Percentiles rank a stretch among this genome's conserved stretches.
Conservation (phyloP, 2,888 invertebrate species). For the Archips xylosteana region DNA sequence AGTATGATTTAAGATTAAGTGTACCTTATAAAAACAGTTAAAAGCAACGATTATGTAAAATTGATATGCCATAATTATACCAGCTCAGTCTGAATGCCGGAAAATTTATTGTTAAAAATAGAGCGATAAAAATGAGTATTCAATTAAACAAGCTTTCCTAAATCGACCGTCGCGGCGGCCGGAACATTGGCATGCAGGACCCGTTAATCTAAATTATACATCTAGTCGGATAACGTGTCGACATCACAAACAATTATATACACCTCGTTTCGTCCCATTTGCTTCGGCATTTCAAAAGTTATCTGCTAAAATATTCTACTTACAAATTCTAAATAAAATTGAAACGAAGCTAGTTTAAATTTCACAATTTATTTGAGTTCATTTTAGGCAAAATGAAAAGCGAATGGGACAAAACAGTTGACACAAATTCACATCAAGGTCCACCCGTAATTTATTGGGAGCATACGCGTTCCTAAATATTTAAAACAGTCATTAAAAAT, state of each 20-base stretch:
- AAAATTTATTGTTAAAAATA: neutral
- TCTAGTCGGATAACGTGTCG: neutral
- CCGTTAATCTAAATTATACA: neutral
- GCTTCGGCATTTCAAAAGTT: neutral
- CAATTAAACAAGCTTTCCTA: neutral
- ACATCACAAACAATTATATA: neutral
- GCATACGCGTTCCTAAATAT: neutral
- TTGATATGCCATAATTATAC: neutral
- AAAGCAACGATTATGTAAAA: neutral
- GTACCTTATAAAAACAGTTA: neutral
- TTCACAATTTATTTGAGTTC: no score
- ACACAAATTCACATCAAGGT: neutral
- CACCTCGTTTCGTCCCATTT: neutral
- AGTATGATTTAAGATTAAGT: no score
- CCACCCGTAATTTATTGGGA: neutral
- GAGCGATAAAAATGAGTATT: slow-evolving; percentile 5
- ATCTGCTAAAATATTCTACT: no score
- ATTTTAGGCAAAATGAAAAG: no score
- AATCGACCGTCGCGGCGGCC: neutral
- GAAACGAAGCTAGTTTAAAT: no score
- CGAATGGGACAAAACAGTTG: neutral
- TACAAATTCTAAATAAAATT: no score
- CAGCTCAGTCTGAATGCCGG: neutral
- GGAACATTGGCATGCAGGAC: neutral
- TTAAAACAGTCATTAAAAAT: neutral